Percentiles rank a stretch among this genome's conserved stretches.
These are phyloP conservation scores for Hydrochoerus hydrochaeris DNA, from an alignment of 2,113 vertebrate species.

Conservation along the genomic window DNA sequence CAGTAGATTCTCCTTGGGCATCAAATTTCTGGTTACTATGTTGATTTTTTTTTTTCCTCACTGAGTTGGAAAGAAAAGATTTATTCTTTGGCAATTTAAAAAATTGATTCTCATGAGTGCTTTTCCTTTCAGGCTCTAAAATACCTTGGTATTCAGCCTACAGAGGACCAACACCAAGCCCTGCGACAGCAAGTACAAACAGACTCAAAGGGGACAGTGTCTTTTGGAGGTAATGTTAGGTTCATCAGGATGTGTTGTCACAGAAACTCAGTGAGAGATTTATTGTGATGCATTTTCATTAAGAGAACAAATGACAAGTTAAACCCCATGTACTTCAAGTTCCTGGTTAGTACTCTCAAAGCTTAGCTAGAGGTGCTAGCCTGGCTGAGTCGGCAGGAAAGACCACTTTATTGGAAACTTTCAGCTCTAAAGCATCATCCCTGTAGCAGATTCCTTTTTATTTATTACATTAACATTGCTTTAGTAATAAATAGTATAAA, in stretches of 20 bases:
- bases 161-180: constrained; percentile 89
- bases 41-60: constrained; percentile 37
- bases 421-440: not conserved
- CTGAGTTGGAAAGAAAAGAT: constrained; percentile 59
- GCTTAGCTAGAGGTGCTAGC: not conserved
- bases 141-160: constrained; percentile 91
- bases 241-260: constrained; percentile 18
- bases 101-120: constrained; percentile 52
- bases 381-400: not conserved
- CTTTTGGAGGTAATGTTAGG: constrained; percentile 90
- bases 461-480: not conserved
- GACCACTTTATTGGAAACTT: not conserved
- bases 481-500: constrained; percentile 21
- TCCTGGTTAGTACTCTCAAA: not conserved
- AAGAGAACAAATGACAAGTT: not conserved
- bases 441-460: not conserved
- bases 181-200: constrained; percentile 89
- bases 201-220: constrained; percentile 89
- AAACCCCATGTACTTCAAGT: not conserved
- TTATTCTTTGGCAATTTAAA: constrained; percentile 41
- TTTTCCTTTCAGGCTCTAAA: constrained; percentile 89
- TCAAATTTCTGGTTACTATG: constrained; percentile 25
- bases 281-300: constrained; percentile 26
- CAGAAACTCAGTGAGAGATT: not conserved
- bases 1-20: not conserved